A percentile compares a stretch with the other conserved stretches of the same genome.
Conservation (phyloP, 2,113 vertebrate species). For the Perca schrenkii region DNA sequence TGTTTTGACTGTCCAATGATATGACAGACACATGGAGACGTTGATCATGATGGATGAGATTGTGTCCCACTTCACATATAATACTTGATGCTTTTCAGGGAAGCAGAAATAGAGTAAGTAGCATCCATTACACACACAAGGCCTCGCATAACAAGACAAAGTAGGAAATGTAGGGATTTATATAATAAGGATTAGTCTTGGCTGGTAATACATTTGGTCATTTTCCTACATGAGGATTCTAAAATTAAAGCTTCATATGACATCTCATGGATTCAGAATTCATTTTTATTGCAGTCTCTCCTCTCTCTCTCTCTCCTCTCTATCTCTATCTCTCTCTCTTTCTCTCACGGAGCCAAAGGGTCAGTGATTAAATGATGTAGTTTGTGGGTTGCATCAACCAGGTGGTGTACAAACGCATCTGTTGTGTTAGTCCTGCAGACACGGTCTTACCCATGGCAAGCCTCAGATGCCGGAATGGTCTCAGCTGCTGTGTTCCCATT, state of each 20-base stretch:
- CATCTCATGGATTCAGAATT: slow-evolving; percentile 64
- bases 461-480: slow-evolving; percentile 54
- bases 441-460: slow-evolving; percentile 39
- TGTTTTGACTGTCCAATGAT: slow-evolving; percentile 65
- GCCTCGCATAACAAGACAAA: slow-evolving; percentile 62
- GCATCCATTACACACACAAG: slow-evolving; percentile 54
- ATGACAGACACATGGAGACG: slow-evolving; percentile 72
- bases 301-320: not conserved
- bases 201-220: slow-evolving; percentile 74
- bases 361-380: slow-evolving; percentile 73
- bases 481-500: slow-evolving; percentile 74
- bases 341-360: slow-evolving; percentile 60
- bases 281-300: slow-evolving; percentile 54
- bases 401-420: slow-evolving; percentile 62
- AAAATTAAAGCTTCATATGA: slow-evolving; percentile 74
- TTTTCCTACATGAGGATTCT: slow-evolving; percentile 72
- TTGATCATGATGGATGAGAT: slow-evolving; percentile 78
- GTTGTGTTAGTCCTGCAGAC: slow-evolving; percentile 61
- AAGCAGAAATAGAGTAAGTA: slow-evolving; percentile 37
- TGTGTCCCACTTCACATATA: slow-evolving; percentile 12
- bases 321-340: not conserved
- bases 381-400: slow-evolving; percentile 55
- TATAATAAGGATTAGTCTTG: slow-evolving; percentile 72
- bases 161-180: slow-evolving; percentile 70
- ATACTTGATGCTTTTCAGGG: slow-evolving; percentile 46